Conservation (phyloP, 2,797 vertebrate species). For the Danio aesculapii region DNA sequence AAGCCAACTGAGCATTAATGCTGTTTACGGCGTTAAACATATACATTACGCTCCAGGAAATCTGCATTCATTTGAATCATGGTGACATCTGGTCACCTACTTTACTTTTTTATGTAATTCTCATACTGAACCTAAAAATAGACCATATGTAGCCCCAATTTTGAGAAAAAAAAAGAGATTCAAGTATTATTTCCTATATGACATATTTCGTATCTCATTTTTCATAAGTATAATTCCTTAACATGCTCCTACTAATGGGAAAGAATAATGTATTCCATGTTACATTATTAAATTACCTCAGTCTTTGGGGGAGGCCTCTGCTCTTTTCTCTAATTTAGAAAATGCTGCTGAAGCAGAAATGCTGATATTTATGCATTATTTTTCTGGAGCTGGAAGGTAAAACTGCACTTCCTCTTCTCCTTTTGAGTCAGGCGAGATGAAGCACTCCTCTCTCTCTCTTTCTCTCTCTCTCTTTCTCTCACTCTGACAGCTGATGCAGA, state of each 20-base stretch:
- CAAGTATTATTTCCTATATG: not conserved
- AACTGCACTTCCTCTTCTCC: conserved; percentile 58
- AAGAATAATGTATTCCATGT: conserved; percentile 22
- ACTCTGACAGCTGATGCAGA: conserved; percentile 24
- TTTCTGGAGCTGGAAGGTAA: conserved; percentile 58
- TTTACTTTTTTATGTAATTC: not conserved
- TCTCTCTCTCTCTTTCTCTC: not conserved
- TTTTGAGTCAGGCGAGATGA: conserved; percentile 61
- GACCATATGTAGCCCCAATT: not conserved
- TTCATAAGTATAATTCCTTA: conserved; percentile 28
- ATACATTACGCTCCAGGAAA: conserved; percentile 1
- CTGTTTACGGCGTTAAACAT: not conserved
- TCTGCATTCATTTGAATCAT: conserved; percentile 7
- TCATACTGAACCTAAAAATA: not conserved
- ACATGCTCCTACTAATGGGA: conserved; percentile 37
- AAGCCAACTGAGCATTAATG: not conserved
- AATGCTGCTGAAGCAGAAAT: conserved; percentile 19
- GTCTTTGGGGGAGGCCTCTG: not conserved
- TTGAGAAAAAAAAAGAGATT: conserved; percentile 13
- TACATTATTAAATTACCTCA: conserved; percentile 30
- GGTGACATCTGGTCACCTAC: conserved; percentile 21
- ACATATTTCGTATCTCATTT: conserved; percentile 6
- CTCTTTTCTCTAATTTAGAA: conserved; percentile 2
- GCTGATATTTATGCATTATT: conserved; percentile 65
- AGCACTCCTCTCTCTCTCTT: conserved; percentile 22